Base-by-base conservation (phyloP, 2,797 vertebrate species). In the Catostomus latipinnis region DNA sequence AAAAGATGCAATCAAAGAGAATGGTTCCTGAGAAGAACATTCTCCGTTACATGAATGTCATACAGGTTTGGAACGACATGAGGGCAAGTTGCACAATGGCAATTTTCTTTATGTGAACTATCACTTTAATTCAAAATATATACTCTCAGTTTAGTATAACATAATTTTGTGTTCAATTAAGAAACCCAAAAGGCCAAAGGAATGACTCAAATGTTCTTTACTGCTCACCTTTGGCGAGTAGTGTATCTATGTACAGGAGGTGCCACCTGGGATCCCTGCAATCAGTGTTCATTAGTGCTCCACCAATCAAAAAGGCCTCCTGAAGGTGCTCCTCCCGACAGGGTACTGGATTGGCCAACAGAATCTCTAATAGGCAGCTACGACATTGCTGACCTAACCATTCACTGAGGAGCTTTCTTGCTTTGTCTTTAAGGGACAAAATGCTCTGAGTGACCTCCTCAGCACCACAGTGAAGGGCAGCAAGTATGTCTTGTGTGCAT, bases 361-460 rank as follows among this genome's bases (percentile, higher is more conserved):
- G 63, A 52, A 87, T 80, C 54, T 93, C 88, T 4, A 86, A 88
- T 82, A 98, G 88, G 0, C 7, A 83, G 9, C 77, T 81, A 68
- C 87, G 93, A 90, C 96, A 95, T 52, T 89, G 91, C 77, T 94
- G 89, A 60, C 94, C 90, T 83, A 99, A 92, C 95, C 96, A 97
- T 67, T 92, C 93, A 10, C 92, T 92, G 68, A 98, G 83, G 67
- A 95, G 77, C 1, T 72, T 85, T 74, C 82, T 92, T 48, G 94
- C 90, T 80, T 94, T 94, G 1, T 88, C 93, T 89, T 95, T 97
- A 83, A 99, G 90, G 1, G 94, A 94, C 63, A 93, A 71, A 81
- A 98, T 93, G 89, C 95, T 95, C 75, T 90, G 90, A 83, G 92
- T 91, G 61, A 93, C 95, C 0, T 85, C 79, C 14, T 86, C 88